These are phyloP conservation scores for Tragelaphus scriptus DNA, from an alignment of 2,113 vertebrate genomes.

Conservation along the genomic window DNA sequence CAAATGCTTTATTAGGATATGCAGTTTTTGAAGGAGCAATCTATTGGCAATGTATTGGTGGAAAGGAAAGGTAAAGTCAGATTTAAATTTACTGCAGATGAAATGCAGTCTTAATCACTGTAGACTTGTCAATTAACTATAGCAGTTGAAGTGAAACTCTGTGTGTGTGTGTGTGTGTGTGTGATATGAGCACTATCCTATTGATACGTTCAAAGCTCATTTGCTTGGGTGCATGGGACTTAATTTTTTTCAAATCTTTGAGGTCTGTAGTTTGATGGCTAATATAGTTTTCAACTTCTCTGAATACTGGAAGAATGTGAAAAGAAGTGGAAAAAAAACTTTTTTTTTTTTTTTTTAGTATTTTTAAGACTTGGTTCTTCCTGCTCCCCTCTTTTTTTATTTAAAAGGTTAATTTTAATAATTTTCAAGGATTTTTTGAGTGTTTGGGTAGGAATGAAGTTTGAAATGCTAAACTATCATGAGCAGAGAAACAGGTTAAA, in stretches of 20 bases:
- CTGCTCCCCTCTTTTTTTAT: not conserved
- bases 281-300: not conserved
- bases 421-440: not conserved
- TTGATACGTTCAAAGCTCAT: not conserved
- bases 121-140: conserved; percentile 8
- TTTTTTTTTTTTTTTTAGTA: not conserved
- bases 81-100: not conserved
- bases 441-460: not conserved
- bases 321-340: not conserved
- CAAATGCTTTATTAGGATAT: not conserved
- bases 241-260: conserved; percentile 18
- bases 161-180: not conserved
- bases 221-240: not conserved
- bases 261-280: not conserved
- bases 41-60: not conserved
- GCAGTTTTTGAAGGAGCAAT: not conserved
- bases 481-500: not conserved
- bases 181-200: not conserved
- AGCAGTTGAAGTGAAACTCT: not conserved
- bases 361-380: not conserved
- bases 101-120: not conserved
- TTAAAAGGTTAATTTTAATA: not conserved
- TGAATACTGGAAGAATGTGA: not conserved
- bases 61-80: conserved; percentile 6
- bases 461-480: not conserved